Percentiles rank a stretch among this genome's conserved stretches.
phyloP scores from a whole-genome alignment of 2,888 invertebrate species.

The Cephus sareptanus region DNA sequence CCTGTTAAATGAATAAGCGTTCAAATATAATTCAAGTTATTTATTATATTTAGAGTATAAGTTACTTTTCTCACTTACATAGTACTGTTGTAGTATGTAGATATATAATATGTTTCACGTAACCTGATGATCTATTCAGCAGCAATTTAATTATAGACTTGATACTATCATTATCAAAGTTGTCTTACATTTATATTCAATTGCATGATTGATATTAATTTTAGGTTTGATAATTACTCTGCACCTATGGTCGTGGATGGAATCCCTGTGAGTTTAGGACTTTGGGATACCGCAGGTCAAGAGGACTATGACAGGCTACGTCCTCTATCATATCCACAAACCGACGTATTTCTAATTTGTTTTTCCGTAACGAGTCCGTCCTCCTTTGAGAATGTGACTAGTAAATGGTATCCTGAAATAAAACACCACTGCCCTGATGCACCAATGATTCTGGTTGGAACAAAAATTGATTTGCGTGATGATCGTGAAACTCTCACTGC shows the following conservation, averaged over 20 bases:
- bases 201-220: neutral
- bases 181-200: neutral
- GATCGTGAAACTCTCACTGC: constrained; percentile 94
- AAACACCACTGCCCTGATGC: constrained; percentile 99
- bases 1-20: constrained; percentile 16
- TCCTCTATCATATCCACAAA: constrained; percentile 98
- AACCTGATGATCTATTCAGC: neutral
- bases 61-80: neutral
- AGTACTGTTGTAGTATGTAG: neutral
- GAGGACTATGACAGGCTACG: constrained; percentile 97
- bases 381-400: constrained; percentile 99
- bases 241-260: constrained; percentile 99
- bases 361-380: constrained; percentile 99
- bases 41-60: neutral
- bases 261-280: constrained; percentile 93
- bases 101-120: neutral
- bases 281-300: constrained; percentile 99
- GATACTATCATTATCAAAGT: neutral
- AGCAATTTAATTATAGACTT: neutral
- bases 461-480: constrained; percentile 98
- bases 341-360: constrained; percentile 99
- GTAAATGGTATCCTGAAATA: constrained; percentile 99
- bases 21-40: neutral
- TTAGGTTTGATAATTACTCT: constrained; percentile 97
- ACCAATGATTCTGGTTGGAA: constrained; percentile 98